A percentile compares a stretch with the other conserved stretches of the same genome.
These are phyloP conservation scores for Nycticryphes semicollaris DNA, from an alignment of 2,113 vertebrate genomes.

Conservation along the genomic window DNA sequence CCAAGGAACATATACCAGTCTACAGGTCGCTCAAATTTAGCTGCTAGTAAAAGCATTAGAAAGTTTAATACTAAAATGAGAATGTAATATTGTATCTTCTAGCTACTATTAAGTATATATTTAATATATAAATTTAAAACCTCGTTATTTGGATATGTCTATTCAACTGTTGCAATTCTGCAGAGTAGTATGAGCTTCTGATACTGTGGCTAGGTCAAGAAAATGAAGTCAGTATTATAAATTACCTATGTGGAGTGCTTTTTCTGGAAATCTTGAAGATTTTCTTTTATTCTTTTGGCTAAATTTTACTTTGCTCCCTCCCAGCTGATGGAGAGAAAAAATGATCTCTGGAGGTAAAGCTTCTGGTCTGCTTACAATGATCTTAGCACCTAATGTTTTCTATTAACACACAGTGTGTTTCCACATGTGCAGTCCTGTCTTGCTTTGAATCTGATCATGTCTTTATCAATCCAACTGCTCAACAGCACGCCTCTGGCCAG, in stretches of 20 bases:
- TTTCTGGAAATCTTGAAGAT: not conserved
- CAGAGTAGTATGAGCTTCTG: not conserved
- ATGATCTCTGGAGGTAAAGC: not conserved
- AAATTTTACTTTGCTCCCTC: not conserved
- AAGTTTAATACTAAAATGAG: not conserved
- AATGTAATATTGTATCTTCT: not conserved
- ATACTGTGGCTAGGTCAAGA: not conserved
- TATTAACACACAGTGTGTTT: not conserved
- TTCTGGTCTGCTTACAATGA: not conserved
- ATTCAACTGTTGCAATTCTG: not conserved
- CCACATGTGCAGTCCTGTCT: rapidly evolving
- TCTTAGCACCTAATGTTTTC: not conserved
- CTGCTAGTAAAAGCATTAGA: not conserved
- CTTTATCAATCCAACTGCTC: not conserved
- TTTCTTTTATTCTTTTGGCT: not conserved
- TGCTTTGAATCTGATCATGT: not conserved
- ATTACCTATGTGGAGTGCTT: not conserved
- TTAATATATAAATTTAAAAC: not conserved
- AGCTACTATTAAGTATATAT: not conserved
- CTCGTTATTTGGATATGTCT: not conserved
- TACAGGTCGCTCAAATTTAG: not conserved
- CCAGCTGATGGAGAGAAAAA: not conserved
- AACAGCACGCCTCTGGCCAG: not conserved
- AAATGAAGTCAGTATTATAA: not conserved
- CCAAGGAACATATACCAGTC: not conserved